phyloP scores from a whole-genome alignment of 2,888 invertebrate genomes.

The Drosophila falleni region DNA sequence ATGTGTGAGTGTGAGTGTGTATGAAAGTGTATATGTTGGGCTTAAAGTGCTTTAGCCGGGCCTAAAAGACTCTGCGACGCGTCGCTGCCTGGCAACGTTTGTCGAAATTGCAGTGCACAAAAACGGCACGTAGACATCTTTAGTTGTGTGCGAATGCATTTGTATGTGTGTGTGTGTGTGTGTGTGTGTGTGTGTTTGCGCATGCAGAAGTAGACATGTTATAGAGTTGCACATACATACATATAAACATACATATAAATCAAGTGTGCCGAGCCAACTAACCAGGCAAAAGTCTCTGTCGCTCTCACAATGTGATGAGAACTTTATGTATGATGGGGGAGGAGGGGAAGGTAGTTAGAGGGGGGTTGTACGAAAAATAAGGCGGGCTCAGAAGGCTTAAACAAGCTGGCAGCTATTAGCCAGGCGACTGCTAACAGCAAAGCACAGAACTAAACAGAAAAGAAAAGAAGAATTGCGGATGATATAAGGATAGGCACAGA shows the following conservation, averaged over 20 bases:
- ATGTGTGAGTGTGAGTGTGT: conserved; percentile 6
- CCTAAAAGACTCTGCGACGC: conserved; percentile 48
- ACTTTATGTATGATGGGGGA: conserved; percentile 33
- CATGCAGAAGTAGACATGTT: conserved; percentile 59
- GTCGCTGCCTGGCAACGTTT: conserved; percentile 48
- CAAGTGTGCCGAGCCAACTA: conserved; percentile 44
- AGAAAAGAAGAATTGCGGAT: conserved; percentile 11
- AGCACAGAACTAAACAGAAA: conserved; percentile 3
- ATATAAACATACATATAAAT: conserved; percentile 62
- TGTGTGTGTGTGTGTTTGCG: conserved; percentile 32
- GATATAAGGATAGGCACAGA: conserved; percentile 27
- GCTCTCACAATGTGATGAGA: conserved; percentile 56
- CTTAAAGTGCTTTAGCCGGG: conserved; percentile 60
- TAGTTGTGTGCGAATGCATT: conserved; percentile 27
- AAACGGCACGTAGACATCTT: conserved; percentile 70
- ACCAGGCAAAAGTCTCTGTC: conserved; percentile 33
- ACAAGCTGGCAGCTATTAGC: conserved; percentile 76
- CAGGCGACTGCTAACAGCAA: conserved; percentile 45
- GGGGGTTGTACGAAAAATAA: conserved; percentile 8
- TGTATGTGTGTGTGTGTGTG: conserved; percentile 12
- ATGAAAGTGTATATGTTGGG: conserved; percentile 27
- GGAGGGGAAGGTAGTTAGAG: background rate
- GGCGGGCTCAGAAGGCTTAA: conserved; percentile 53
- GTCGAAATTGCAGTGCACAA: conserved; percentile 62
- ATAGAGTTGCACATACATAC: conserved; percentile 62